Base-by-base conservation (phyloP, 2,888 invertebrate species). In the Venusia cambrica region DNA sequence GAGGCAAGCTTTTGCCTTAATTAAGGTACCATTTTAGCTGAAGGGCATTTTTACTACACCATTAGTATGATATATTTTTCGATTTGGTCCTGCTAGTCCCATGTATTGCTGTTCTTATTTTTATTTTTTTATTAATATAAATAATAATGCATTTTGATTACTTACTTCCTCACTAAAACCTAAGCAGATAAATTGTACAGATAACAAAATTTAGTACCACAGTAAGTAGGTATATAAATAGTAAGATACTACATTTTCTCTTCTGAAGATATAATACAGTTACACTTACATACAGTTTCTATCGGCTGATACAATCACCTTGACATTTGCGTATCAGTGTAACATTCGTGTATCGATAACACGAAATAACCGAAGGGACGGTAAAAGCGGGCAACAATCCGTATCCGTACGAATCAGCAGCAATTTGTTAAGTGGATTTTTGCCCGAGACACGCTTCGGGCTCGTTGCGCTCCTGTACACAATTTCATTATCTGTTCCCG, bases 371-470 rank as follows among this genome's bases (percentile, higher is more conserved):
- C 76, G 83, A 80, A 75, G 74, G 70, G 64, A 71, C 76, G 73
- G 79, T 77, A 80, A 80, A 80, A 83, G 77, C 80, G 74, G 78
- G 69, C 81, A 84, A 80, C 84, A 84, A 84, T 81, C 83, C 83
- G 75, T 78, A 84, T 78, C 85, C 85, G 81, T 79, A 74, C 83
- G 84, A 85, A 87, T 87, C 87, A 85, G 84, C 87, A 81, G 85
- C 87, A 88, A 88, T 87, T 87, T 88, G 87, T 87, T 87, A 88
- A 87, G 87, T 87, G 88, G 87, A 88, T 87, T 88, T 87, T 87
- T 87, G 83, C 73, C 77, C 84, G 87, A 85, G 85, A 84, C 85
- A 81, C 80, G 83, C 80, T 77, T 83, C 66, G 77, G 83, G 71
- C 80, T 79, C 87, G 85, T 76, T 81, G 84, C 87, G 85, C 85